phyloP scores from a whole-genome alignment of 2,113 vertebrate genomes.

The Chlamydotis undulata region DNA sequence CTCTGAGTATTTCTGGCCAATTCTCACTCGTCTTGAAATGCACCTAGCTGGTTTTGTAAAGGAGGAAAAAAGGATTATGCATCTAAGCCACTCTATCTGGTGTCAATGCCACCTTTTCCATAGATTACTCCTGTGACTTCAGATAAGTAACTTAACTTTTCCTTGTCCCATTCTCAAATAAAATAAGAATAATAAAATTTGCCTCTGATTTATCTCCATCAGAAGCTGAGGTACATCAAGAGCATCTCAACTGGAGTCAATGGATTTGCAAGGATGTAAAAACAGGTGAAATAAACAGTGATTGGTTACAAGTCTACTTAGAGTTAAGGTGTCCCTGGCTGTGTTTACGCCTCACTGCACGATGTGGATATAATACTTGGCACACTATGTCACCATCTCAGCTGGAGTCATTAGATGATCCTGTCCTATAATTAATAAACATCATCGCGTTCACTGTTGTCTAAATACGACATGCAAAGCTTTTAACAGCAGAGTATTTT shows the following conservation, averaged over 20 bases:
- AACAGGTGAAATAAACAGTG: neutral
- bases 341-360: neutral
- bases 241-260: neutral
- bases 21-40: neutral
- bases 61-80: neutral
- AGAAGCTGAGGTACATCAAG: neutral
- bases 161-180: neutral
- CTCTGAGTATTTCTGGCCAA: neutral
- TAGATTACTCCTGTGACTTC: neutral
- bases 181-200: neutral
- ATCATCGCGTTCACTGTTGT: neutral
- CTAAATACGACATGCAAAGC: neutral
- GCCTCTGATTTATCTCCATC: neutral
- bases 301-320: neutral
- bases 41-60: rapidly evolving
- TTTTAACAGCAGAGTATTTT: neutral
- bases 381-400: neutral
- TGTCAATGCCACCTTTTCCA: neutral
- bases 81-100: neutral
- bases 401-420: neutral
- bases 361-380: neutral
- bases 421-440: neutral
- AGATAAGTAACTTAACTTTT: neutral
- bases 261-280: neutral
- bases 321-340: neutral